Base-by-base conservation (phyloP, 2,888 invertebrate species). In the Oscheius myriophilus region DNA sequence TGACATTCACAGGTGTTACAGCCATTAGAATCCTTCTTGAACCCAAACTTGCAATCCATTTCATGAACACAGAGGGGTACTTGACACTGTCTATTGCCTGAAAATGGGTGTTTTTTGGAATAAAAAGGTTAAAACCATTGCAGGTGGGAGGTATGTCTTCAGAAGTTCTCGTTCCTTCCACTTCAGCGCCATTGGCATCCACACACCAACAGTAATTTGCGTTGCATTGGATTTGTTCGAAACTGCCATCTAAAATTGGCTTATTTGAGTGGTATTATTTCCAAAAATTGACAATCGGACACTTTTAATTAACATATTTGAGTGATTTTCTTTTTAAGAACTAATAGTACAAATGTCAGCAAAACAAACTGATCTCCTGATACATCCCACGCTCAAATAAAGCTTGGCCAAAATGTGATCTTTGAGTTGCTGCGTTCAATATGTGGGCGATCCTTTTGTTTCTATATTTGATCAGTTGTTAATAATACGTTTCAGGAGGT, bases 121-220 rank as follows among this genome's bases (percentile, higher is more conserved):
- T 51, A 25, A 12, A 45, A 21, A 14, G 1, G 16, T 25, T 14
- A 0, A 0, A 49, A 76, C 73, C 74, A 42, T 68, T 72, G 61
- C 83, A 83, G 33, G 74, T 70, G 0, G 82, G 82, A 11, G 72
- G 68, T 14, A 72, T 61, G 39, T 73, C 75, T 54, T 73, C 74
- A 7, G 70, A 62, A 11, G 71, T 73, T 33, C 79, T 65, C 0
- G 84, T 84, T 39, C 84, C 84, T 52, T 76, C 72, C 11, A 83
- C 67, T 58, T 84, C 82, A 14, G 55, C 62, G 23, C 85, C 85
- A 12, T 71, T 69, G 33, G 69, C 54, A 49, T 80, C 77, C 0
- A 83, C 83, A 69, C 85, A 85, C 84, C 84, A 85, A 67, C 85
- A 85, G 41, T 66, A 75, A 21, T 75, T 68, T 6, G 57, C 62